phyloP scores from a whole-genome alignment of 2,888 invertebrate genomes.

The Galeruca laticollis region DNA sequence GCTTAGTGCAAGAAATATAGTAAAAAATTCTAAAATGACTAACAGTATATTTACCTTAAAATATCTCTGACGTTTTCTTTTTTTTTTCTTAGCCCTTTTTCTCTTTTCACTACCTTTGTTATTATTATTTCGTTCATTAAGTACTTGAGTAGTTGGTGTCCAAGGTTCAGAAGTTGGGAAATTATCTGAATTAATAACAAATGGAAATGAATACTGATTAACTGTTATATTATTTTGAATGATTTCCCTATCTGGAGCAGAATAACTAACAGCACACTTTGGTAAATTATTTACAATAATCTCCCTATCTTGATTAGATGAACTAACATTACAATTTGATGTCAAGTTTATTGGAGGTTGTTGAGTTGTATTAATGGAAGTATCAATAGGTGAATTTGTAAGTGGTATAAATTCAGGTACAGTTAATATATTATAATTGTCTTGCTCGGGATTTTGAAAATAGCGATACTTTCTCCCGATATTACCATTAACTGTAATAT shows the following conservation, averaged over 20 bases:
- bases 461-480: constrained; percentile 26
- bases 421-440: neutral
- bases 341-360: neutral
- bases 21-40: no score
- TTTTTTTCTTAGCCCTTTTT: neutral
- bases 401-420: neutral
- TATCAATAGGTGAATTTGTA: neutral
- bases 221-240: constrained; percentile 46
- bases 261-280: constrained; percentile 19
- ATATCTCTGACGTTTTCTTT: neutral
- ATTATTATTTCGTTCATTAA: neutral
- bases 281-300: constrained; percentile 40
- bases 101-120: neutral
- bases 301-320: constrained; percentile 12
- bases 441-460: constrained; percentile 15
- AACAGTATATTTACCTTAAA: neutral
- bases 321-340: constrained; percentile 10
- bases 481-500: neutral
- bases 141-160: neutral
- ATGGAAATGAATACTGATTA: constrained; percentile 46
- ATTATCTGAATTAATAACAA: constrained; percentile 7
- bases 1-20: no score
- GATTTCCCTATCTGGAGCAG: neutral
- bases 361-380: neutral
- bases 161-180: neutral